Evolutionary conservation across 2,797 vertebrate species (phyloP).

Genomic region (Cetoscarus ocellatus): DNA sequence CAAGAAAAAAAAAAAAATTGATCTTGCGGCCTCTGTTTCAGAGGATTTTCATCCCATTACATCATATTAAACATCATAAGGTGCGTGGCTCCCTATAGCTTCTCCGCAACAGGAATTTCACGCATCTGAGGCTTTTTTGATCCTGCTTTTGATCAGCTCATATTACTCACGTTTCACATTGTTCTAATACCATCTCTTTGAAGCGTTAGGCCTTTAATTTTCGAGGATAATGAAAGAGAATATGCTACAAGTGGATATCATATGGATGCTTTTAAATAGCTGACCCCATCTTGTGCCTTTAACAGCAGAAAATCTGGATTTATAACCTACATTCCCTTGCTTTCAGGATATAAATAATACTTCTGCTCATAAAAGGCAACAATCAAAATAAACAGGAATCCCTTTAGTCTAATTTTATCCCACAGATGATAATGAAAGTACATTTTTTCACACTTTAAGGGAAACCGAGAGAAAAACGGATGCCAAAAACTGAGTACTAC

Average conservation of each 20-base stretch:
- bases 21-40: background rate
- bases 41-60: constrained; percentile 4
- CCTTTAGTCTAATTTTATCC: constrained; percentile 17
- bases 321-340: background rate
- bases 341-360: too few species aligned
- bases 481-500: constrained; percentile 14
- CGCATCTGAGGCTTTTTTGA: background rate
- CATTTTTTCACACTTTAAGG: constrained; percentile 10
- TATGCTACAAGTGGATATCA: background rate
- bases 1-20: too few species aligned
- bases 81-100: background rate
- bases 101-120: background rate
- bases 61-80: background rate
- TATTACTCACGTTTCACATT: background rate
- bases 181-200: too few species aligned
- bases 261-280: background rate
- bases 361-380: background rate
- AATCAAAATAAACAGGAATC: background rate
- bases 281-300: background rate
- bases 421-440: constrained; percentile 1
- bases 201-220: too few species aligned
- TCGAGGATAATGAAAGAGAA: background rate
- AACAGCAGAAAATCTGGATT: background rate
- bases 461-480: constrained; percentile 6
- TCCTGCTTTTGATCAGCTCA: background rate